Evolutionary conservation across 2,888 invertebrate species (phyloP).

Genomic region (Standfussiana lucernea): DNA sequence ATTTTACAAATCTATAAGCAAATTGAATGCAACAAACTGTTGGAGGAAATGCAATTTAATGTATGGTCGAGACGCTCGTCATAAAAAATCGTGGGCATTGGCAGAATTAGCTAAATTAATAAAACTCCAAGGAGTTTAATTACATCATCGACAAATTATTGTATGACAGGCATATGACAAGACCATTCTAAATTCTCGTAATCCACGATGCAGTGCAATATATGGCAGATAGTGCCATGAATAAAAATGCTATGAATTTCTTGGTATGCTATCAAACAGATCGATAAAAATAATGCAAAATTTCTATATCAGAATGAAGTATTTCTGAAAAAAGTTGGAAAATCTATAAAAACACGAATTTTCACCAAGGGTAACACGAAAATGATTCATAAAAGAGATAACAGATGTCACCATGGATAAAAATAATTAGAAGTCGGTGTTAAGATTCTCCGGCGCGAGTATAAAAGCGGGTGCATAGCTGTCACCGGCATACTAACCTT

Average conservation of each 20-base stretch:
- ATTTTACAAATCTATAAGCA: not conserved
- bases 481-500: constrained; percentile 91
- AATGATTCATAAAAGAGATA: constrained; percentile 59
- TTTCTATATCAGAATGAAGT: not conserved
- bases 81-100: not conserved
- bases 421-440: constrained; percentile 79
- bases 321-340: not conserved
- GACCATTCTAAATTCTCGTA: constrained; percentile 47
- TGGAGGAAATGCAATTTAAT: not conserved
- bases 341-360: not conserved
- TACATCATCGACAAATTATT: not conserved
- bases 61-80: not conserved
- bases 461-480: constrained; percentile 70
- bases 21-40: not conserved
- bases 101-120: not conserved
- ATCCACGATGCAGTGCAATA: not conserved
- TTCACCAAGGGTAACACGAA: constrained; percentile 44
- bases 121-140: constrained; percentile 12
- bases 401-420: constrained; percentile 81
- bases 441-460: constrained; percentile 70
- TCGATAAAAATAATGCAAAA: not conserved
- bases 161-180: constrained; percentile 14
- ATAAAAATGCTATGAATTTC: constrained; percentile 19
- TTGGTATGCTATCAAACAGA: not conserved
- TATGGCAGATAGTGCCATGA: constrained; percentile 10